Evolutionary conservation across 2,888 invertebrate genomes (phyloP), one percentile per base, ranked within the genome.

Genomic region (Slavum lentiscoides): DNA sequence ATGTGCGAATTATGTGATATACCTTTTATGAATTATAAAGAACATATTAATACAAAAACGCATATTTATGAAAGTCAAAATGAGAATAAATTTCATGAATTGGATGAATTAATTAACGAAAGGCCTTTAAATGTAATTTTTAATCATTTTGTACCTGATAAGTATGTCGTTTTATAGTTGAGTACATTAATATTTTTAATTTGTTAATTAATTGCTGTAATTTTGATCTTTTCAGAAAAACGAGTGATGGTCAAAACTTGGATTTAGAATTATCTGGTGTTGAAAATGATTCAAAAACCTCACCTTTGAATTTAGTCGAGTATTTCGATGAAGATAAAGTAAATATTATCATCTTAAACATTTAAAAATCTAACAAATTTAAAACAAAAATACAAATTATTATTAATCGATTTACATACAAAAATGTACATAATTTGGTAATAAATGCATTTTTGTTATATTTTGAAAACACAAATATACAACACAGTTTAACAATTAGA

Each of bases 11-110:
- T 80, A 43, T 80, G 80, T 66, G 80, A 80, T 66, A 49, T 80
- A 7, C 80, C 80, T 23, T 80, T 80, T 64, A 80, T 80, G 80
- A 80, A 80, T 58, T 80, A 80, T 64, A 80, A 80, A 15, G 80
- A 80, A 55, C 80, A 80, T 64, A 80, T 80, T n/a, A 80, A 80
- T 64, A 80, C 80, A 58, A 72, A 64, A 80, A 80, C 39, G 58
- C 80, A 80, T 64, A 21, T 80, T 21, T 64, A 39, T 43, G 80
- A 80, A 72, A 80, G 80, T 58, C 80, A 72, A 58, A 72, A 80
- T 39, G 70, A 80, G 13, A 58, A 39, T 2, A 80, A n/a, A 72
- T 80, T 64, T 64, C 64, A 55, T 39, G 80, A 80, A 64, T 23
- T 80, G 13, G 80, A 80, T 19, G 55, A 80, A 55, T 64, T 80